phyloP scores from a whole-genome alignment of 2,888 invertebrate genomes.

The Aelia acuminata region DNA sequence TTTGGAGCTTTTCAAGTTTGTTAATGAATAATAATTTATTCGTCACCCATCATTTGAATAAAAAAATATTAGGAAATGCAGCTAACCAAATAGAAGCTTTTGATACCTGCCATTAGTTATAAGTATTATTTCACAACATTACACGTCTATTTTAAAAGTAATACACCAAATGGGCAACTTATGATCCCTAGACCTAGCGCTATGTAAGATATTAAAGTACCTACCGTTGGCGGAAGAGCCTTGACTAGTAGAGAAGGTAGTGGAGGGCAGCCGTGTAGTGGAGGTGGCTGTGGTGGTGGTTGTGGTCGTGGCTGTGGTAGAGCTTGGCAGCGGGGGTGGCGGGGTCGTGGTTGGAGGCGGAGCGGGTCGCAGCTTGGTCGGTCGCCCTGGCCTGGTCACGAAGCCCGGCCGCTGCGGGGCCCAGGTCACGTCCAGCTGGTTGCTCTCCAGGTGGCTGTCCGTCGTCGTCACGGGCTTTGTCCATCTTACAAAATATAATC shows the following conservation, averaged over 20 bases:
- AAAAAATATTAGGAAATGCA: no score
- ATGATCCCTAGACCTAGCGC: background rate
- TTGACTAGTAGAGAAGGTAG: constrained; percentile 57
- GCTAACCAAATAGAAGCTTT: background rate
- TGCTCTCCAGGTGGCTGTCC: constrained; percentile 60
- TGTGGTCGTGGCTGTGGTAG: constrained; percentile 70
- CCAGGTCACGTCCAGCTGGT: constrained; percentile 63
- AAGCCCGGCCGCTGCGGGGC: constrained; percentile 51
- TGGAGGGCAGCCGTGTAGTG: background rate
- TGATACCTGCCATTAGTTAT: no score
- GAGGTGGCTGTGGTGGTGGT: constrained; percentile 52
- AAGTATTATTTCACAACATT: no score
- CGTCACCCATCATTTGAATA: no score
- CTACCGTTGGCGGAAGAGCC: constrained; percentile 54
- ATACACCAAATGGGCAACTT: background rate
- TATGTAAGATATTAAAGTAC: constrained; percentile 8
- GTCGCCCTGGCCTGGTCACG: constrained; percentile 61
- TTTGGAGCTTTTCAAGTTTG: no score
- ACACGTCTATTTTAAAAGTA: no score
- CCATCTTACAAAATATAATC: constrained; percentile 56
- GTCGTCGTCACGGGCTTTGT: constrained; percentile 62
- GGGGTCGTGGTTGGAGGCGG: constrained; percentile 59
- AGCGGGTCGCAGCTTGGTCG: constrained; percentile 63
- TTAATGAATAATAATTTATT: no score
- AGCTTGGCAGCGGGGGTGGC: constrained; percentile 46